Conservation (phyloP, 2,113 vertebrate genomes). For the Campylorhamphus procurvoides region DNA sequence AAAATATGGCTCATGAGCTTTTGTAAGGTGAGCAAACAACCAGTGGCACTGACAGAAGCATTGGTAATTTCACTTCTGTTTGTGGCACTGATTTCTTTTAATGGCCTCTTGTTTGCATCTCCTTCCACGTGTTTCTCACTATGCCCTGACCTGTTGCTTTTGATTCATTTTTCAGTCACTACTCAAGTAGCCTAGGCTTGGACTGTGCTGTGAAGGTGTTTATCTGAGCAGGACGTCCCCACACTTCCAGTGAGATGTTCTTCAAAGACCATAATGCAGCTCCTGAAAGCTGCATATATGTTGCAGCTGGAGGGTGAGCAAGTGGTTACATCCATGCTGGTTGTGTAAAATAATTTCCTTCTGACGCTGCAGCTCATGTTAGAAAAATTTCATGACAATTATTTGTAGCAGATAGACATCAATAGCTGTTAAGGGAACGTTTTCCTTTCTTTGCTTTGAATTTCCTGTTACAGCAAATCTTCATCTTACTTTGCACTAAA, state of each 20-base stretch:
- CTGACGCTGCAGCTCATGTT: background rate
- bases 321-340: background rate
- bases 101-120: constrained; percentile 24
- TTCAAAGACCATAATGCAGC: background rate
- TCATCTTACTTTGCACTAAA: background rate
- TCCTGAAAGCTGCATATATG: background rate
- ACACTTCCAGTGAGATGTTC: background rate
- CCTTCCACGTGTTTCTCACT: background rate
- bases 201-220: background rate
- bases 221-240: background rate
- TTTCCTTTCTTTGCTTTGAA: background rate
- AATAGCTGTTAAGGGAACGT: background rate
- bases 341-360: background rate
- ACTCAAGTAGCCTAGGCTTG: background rate
- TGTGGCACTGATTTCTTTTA: constrained; percentile 16
- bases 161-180: background rate
- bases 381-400: background rate
- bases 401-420: background rate
- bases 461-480: background rate
- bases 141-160: background rate
- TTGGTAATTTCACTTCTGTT: background rate
- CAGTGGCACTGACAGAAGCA: background rate
- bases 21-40: background rate
- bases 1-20: background rate
- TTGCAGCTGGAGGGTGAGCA: background rate